These are phyloP conservation scores for Magallana angulata DNA, from an alignment of 1,140 invertebrate genomes.

Conservation along the genomic window DNA sequence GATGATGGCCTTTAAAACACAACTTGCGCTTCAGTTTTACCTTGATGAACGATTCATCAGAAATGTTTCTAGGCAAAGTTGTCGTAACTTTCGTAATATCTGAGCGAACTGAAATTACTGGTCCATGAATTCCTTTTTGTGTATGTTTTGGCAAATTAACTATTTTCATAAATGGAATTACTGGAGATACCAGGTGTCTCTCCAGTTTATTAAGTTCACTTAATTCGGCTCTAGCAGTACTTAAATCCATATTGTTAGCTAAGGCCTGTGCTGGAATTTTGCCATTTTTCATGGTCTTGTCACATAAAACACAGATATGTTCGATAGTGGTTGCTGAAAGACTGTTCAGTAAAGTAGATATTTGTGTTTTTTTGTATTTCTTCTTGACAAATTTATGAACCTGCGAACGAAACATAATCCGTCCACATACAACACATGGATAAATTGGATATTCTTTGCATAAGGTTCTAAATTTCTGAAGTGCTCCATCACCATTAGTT, in stretches of 20 bases:
- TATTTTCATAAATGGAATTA: slow-evolving; percentile 48
- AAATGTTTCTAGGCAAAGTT: slow-evolving; percentile 36
- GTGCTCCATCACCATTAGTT: not conserved
- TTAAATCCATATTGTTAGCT: slow-evolving; percentile 39
- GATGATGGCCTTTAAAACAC: slow-evolving; percentile 36
- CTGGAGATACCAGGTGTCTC: slow-evolving; percentile 26
- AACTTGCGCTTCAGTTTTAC: slow-evolving; percentile 45
- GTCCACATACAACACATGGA: slow-evolving; percentile 7
- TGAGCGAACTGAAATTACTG: slow-evolving; percentile 36
- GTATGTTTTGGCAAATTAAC: slow-evolving; percentile 37
- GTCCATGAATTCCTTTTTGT: slow-evolving; percentile 42
- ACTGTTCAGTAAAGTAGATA: slow-evolving; percentile 11
- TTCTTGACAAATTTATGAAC: slow-evolving; percentile 16
- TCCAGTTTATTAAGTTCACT: slow-evolving; percentile 41
- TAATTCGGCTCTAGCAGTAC: slow-evolving; percentile 37
- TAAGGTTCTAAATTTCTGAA: slow-evolving; percentile 9
- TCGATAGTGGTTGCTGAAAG: not conserved
- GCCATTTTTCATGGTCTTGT: slow-evolving; percentile 30
- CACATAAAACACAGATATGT: slow-evolving; percentile 28
- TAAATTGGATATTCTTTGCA: slow-evolving; percentile 8
- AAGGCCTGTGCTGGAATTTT: slow-evolving; percentile 45
- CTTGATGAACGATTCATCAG: slow-evolving; percentile 38
- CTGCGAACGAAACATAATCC: slow-evolving; percentile 24
- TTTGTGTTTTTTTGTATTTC: slow-evolving; percentile 4
- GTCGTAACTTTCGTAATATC: slow-evolving; percentile 26